Conservation (phyloP, 2,797 vertebrate species). For the Enteromius radiatus region DNA sequence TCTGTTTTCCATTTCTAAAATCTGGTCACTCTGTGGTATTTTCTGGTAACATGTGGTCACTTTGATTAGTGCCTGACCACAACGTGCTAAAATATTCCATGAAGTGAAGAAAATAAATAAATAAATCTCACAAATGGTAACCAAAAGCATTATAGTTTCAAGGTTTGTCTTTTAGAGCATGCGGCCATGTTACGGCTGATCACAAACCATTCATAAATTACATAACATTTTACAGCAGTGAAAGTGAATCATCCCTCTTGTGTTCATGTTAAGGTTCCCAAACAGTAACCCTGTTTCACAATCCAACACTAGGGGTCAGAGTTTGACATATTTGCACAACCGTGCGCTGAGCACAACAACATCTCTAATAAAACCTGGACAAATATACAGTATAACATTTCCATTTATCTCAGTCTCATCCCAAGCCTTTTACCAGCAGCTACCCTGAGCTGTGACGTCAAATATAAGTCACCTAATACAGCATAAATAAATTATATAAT, state of each 20-base stretch:
- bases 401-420: slow-evolving; percentile 12
- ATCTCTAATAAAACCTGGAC: background rate
- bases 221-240: background rate
- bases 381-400: background rate
- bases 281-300: background rate
- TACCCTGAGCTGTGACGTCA: background rate
- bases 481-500: background rate
- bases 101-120: background rate
- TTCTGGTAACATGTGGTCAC: background rate
- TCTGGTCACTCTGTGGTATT: background rate
- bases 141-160: background rate
- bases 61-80: background rate
- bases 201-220: background rate
- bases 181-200: background rate
- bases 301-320: slow-evolving; percentile 72
- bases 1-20: background rate
- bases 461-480: background rate
- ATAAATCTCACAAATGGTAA: background rate
- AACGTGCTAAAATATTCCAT: background rate
- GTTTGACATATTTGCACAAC: slow-evolving; percentile 47
- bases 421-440: background rate
- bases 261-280: background rate
- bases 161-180: background rate
- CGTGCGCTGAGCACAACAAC: background rate
- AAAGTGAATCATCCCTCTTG: background rate